phyloP scores from a whole-genome alignment of 2,888 invertebrate genomes.

The Rhyacophila evoluta region DNA sequence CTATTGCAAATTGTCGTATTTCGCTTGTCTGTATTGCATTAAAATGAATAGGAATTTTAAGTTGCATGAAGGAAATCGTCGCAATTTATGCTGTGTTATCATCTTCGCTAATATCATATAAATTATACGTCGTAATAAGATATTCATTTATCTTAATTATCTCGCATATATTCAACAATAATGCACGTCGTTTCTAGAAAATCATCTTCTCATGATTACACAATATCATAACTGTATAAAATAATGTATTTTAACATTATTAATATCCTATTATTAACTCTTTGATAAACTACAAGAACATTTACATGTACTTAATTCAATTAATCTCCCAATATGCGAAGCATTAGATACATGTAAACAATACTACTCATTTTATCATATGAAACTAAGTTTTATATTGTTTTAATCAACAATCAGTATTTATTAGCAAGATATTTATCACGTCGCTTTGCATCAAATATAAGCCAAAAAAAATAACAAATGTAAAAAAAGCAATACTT shows the following conservation, averaged over 20 bases:
- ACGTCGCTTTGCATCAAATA: too few species aligned
- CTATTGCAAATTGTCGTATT: slow-evolving; percentile 15
- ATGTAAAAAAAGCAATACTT: too few species aligned
- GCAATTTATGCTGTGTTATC: slow-evolving; percentile 25
- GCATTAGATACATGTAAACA: too few species aligned
- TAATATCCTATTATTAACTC: background rate
- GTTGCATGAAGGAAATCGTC: slow-evolving; percentile 2
- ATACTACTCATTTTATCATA: too few species aligned
- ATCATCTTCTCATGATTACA: background rate
- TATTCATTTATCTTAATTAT: slow-evolving; percentile 48
- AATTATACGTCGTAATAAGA: slow-evolving; percentile 44
- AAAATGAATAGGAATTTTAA: slow-evolving; percentile 14
- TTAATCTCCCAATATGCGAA: too few species aligned
- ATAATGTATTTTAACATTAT: too few species aligned
- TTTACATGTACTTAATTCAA: too few species aligned
- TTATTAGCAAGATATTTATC: too few species aligned
- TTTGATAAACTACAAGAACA: background rate
- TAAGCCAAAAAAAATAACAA: too few species aligned
- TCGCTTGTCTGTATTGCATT: slow-evolving; percentile 1
- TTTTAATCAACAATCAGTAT: too few species aligned
- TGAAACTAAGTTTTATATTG: too few species aligned
- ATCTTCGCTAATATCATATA: slow-evolving; percentile 46
- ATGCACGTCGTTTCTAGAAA: background rate
- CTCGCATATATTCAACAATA: slow-evolving; percentile 23
- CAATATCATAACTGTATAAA: background rate